Evolutionary conservation across 2,888 invertebrate species (phyloP).

Genomic region (Hoplodrina ambigua): DNA sequence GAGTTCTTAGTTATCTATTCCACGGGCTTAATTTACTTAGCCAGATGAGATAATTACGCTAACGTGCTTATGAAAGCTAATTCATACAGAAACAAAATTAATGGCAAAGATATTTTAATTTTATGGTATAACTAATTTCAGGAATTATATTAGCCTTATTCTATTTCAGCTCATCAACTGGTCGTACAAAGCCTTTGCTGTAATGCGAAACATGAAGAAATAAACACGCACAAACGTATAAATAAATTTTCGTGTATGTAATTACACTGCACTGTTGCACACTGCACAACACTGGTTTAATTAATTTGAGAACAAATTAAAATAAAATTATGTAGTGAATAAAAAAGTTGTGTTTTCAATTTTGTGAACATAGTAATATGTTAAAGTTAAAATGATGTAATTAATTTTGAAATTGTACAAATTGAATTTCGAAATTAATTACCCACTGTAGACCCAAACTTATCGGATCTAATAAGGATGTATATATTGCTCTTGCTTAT

Average conservation of each 20-base stretch:
- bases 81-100: neutral
- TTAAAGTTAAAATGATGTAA: neutral
- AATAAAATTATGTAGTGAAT: constrained; percentile 55
- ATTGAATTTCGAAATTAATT: neutral
- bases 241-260: constrained; percentile 53
- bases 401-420: neutral
- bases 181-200: constrained; percentile 89
- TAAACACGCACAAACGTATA: constrained; percentile 63
- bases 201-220: constrained; percentile 88
- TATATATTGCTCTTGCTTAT: neutral
- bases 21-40: constrained; percentile 18
- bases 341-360: constrained; percentile 54
- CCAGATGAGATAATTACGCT: constrained; percentile 34
- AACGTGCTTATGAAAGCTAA: neutral
- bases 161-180: constrained; percentile 87
- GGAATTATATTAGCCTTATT: constrained; percentile 27
- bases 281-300: constrained; percentile 62
- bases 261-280: constrained; percentile 63
- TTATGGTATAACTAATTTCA: constrained; percentile 3
- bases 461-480: neutral
- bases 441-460: too few species aligned
- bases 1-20: constrained; percentile 35
- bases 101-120: constrained; percentile 1
- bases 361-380: neutral
- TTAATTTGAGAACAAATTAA: constrained; percentile 66